Conservation (phyloP, 2,113 vertebrate species). For the Apistogramma diplotaenia region DNA sequence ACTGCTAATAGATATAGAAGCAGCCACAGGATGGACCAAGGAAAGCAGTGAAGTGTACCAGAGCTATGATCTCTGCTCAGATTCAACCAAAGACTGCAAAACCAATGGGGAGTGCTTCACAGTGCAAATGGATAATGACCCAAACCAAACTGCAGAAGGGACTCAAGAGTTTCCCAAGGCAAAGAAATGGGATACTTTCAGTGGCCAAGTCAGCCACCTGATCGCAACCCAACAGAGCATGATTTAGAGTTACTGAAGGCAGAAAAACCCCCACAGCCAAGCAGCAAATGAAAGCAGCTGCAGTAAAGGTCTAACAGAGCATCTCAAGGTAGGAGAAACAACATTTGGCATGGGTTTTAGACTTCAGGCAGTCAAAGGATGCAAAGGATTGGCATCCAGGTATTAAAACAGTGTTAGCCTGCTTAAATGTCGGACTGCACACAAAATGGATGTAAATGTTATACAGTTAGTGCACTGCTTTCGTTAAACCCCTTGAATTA, state of each 20-base stretch:
- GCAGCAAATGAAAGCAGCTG: not conserved
- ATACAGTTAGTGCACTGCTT: not conserved
- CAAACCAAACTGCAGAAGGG: not conserved
- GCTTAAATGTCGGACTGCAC: not conserved
- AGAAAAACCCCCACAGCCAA: not conserved
- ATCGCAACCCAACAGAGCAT: not conserved
- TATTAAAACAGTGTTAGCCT: not conserved
- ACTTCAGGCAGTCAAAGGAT: not conserved
- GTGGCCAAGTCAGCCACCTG: not conserved
- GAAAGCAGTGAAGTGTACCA: not conserved
- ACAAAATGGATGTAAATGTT: not conserved
- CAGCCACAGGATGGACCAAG: not conserved
- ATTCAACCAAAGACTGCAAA: not conserved
- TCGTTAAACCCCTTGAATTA: not conserved
- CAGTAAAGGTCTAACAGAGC: not conserved
- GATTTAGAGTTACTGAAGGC: not conserved
- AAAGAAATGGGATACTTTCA: not conserved
- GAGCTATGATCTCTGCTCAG: not conserved
- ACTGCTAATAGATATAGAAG: not conserved
- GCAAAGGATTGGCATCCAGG: not conserved
- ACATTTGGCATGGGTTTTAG: not conserved
- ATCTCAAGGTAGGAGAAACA: not conserved
- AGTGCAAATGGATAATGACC: not conserved
- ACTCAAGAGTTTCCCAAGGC: not conserved
- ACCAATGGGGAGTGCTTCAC: not conserved